These are phyloP conservation scores for Dryobotodes eremita DNA, from an alignment of 2,888 invertebrate genomes.

Conservation along the genomic window DNA sequence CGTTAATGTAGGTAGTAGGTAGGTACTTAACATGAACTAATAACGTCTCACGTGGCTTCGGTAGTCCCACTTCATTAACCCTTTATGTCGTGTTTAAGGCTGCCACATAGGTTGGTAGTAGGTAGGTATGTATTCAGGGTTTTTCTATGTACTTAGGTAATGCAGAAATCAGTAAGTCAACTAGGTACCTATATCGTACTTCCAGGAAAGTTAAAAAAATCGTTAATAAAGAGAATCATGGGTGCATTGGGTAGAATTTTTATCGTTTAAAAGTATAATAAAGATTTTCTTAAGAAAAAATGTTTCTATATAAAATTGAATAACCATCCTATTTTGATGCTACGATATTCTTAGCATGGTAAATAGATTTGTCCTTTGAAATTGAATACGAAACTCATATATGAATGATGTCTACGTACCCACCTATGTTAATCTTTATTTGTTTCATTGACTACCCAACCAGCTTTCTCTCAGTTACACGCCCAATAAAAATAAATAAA, in stretches of 20 bases:
- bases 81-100: conserved; percentile 23
- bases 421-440: conserved; percentile 8
- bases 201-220: neutral
- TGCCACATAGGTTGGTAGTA: neutral
- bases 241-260: too few relatives aligned
- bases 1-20: neutral
- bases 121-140: neutral
- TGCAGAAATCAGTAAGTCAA: neutral
- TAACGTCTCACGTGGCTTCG: neutral
- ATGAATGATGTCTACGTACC: neutral
- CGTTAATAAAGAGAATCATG: neutral
- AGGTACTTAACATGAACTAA: neutral
- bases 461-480: conserved; percentile 46
- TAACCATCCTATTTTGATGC: neutral
- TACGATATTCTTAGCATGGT: neutral
- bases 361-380: neutral
- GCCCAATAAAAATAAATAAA: conserved; percentile 55
- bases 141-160: neutral
- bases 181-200: neutral
- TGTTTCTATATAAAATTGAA: neutral
- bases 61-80: conserved; percentile 21
- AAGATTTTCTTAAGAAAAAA: neutral
- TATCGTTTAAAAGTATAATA: neutral
- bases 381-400: neutral
- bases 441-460: conserved; percentile 26